Base-by-base conservation (phyloP, 1,140 invertebrate species). In the Schlechtendalia chinensis region DNA sequence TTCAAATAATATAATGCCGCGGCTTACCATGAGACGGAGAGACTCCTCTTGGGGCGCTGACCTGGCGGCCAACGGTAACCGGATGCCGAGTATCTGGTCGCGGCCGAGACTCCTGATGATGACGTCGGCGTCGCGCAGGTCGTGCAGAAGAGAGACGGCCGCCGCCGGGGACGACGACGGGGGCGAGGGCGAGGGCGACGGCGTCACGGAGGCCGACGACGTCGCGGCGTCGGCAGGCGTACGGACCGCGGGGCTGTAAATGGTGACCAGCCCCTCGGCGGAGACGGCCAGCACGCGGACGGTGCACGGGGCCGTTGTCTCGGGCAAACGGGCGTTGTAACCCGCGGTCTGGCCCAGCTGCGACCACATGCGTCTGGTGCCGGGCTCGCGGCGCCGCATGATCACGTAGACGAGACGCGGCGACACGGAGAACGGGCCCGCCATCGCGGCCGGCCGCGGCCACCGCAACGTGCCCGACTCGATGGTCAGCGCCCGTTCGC, bases 281-380 rank as follows among this genome's bases (percentile, higher is more conserved):
- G 89, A 88, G 0, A 91, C 90, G 10, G 90, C 90, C 14, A 91
- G 85, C 12, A 91, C 90, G 75, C 90, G 85, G n/a, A 91, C 86
- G 32, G 89, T 87, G 22, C 89, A 88, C 5, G 89, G 88, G 81
- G 87, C 87, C 80, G 89, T 88, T 82, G 88, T 89, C 11, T 87
- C 85, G 17, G 89, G 89, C 17, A 91, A 88, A 79, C 89, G 86
- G 0, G 89, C 89, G 12, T 88, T 88, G 74, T 89, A 84, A 22
- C 89, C 87, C 83, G 90, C 86, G 3, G 89, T 90, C 86, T 90
- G 89, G 82, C 89, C 88, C 69, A 91, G 89, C 86, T 91, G 90
- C 67, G 89, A 85, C 90, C 90, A 91, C n/a, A 88, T 88, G 14
- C 89, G 88, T 81, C 88, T 86, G 45, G 87, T 87, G 32, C 88